phyloP scores from a whole-genome alignment of 2,888 invertebrate species.

The Platerodrilus igneus region DNA sequence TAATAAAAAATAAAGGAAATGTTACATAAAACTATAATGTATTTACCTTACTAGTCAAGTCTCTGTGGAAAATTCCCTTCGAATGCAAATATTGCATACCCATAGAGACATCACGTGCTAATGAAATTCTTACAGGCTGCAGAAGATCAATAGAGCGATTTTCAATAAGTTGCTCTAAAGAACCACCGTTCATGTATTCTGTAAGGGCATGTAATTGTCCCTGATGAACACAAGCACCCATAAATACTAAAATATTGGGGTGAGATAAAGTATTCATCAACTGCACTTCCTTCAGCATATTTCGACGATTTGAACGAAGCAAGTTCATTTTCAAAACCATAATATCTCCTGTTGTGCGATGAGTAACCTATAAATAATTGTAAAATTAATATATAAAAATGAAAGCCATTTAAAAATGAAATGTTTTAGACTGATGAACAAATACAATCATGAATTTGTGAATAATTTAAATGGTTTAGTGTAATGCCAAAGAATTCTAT shows the following conservation, averaged over 20 bases:
- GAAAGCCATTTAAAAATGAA: no score
- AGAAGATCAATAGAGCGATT: conserved; percentile 67
- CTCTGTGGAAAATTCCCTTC: conserved; percentile 88
- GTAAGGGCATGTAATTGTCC: conserved; percentile 93
- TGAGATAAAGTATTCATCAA: conserved; percentile 93
- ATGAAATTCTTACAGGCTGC: conserved; percentile 73
- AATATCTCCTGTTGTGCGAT: conserved; percentile 85
- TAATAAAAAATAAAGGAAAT: no score
- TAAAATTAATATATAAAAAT: background rate
- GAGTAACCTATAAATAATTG: conserved; percentile 75
- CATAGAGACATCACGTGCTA: conserved; percentile 82
- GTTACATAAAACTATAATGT: background rate
- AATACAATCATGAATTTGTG: no score
- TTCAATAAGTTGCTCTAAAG: conserved; percentile 85
- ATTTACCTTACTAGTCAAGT: conserved; percentile 87
- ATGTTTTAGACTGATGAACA: no score
- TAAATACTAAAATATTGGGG: conserved; percentile 90
- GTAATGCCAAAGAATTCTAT: no score
- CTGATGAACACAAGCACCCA: conserved; percentile 95
- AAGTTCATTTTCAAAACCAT: conserved; percentile 98
- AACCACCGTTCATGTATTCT: conserved; percentile 94
- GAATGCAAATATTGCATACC: conserved; percentile 94
- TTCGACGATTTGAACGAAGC: conserved; percentile 87
- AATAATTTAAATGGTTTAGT: no score
- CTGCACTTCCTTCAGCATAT: conserved; percentile 95